Base-by-base conservation (phyloP, 2,797 vertebrate genomes). In the Falco rusticolus region DNA sequence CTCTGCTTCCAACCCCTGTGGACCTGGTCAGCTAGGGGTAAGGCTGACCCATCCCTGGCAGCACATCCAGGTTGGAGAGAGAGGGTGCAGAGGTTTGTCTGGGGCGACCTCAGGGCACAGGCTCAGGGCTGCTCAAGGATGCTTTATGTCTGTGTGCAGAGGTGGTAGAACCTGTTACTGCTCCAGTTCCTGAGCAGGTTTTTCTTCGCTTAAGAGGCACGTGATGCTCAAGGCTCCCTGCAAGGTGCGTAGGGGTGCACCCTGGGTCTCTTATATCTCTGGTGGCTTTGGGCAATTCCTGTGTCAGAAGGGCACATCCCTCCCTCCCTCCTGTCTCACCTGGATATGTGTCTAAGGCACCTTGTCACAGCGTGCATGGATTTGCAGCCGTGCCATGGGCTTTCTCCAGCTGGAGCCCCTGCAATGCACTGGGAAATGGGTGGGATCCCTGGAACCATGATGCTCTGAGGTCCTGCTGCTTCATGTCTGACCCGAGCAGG, bases 401-500 rank as follows among this genome's bases (percentile, higher is more conserved):
- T 84, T 75, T 34, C 33, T 66, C 41, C 43, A 28, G 33, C n/a
- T 59, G 57, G 50, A 81, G 13, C 8, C 11, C 33, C 50, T 19
- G 18, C 41, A 15, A 41, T 7, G 47, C 34, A 7, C 22, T 6
- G 14, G 48, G 41, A 57, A 39, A 7, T 0, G 3, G 25, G 25
- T 24, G 50, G 54, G 33, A 57, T 34, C 26, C 34, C 33, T 29
- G 16, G 33, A 57, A 57, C 16, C 18, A 0, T 1, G 37, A 10
- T 25, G 19, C 29, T 63, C 0, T n/a, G 29, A 16, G 59, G 64
- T 50, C 34, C 53, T 60, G 41, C 41, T n/a, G 39, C 70, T 65
- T 50, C 2, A 0, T 43, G 39, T 29, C n/a, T 51, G 53, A 9
- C 16, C 13, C 0, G 0, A 41, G 22, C 13, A 33, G 13, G 16